phyloP scores from a whole-genome alignment of 1,140 invertebrate genomes.

The Drosophila yakuba region DNA sequence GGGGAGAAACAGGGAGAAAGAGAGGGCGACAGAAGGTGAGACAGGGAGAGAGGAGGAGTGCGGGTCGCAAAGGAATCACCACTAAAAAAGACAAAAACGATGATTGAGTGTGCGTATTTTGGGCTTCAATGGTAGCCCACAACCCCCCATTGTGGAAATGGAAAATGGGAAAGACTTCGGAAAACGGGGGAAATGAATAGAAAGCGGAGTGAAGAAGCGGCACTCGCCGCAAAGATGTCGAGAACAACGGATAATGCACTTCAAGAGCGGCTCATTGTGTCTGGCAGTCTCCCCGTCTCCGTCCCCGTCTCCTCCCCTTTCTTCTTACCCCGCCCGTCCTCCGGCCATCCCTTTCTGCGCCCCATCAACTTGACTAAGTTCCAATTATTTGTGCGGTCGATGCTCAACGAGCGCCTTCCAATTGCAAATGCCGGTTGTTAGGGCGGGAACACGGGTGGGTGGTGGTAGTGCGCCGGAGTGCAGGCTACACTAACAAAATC shows the following conservation, averaged over 20 bases:
- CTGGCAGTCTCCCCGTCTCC: slow-evolving; percentile 44
- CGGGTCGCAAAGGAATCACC: slow-evolving; percentile 47
- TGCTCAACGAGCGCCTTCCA: slow-evolving; percentile 53
- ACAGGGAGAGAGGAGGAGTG: not conserved
- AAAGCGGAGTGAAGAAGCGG: slow-evolving; percentile 15
- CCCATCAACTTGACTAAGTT: slow-evolving; percentile 72
- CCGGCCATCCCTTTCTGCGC: slow-evolving; percentile 4
- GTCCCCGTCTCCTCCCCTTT: slow-evolving; percentile 9
- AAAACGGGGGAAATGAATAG: slow-evolving; percentile 12
- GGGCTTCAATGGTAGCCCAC: slow-evolving; percentile 71
- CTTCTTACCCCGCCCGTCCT: not conserved
- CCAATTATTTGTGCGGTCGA: slow-evolving; percentile 82
- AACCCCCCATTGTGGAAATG: not conserved
- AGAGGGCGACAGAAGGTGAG: slow-evolving; percentile 3
- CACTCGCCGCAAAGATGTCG: slow-evolving; percentile 73
- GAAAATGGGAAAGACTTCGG: not conserved
- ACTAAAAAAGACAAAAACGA: slow-evolving; percentile 81
- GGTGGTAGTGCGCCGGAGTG: slow-evolving; percentile 25
- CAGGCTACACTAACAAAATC: slow-evolving; percentile 7
- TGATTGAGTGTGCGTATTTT: slow-evolving; percentile 82
- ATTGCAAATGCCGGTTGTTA: slow-evolving; percentile 48
- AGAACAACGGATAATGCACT: slow-evolving; percentile 80
- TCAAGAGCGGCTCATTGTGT: slow-evolving; percentile 79
- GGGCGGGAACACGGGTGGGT: slow-evolving; percentile 13
- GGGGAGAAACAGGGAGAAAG: not conserved